Evolutionary conservation across 2,797 vertebrate species (phyloP).

Genomic region (Rhadinocentrus ornatus): DNA sequence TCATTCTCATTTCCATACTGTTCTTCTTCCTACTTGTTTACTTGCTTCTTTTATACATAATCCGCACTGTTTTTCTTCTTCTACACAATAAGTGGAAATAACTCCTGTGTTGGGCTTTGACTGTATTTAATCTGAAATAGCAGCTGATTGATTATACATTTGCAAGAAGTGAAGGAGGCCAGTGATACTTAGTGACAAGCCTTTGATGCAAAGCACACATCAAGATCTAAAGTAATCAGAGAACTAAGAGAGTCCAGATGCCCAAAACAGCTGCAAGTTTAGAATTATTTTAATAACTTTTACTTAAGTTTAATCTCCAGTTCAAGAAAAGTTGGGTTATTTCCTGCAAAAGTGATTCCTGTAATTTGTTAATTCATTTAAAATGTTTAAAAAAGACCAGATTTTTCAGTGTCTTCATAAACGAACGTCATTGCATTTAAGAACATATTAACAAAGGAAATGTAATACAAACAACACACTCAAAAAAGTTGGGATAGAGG

Average conservation of each 20-base stretch:
- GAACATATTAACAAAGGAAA: neutral
- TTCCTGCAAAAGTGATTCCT: neutral
- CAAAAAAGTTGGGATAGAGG: neutral
- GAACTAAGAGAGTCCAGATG: slow-evolving; percentile 42
- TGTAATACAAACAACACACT: neutral
- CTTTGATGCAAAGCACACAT: slow-evolving; percentile 50
- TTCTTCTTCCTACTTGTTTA: slow-evolving; percentile 24
- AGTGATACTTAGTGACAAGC: slow-evolving; percentile 39
- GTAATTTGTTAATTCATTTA: neutral
- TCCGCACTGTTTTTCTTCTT: slow-evolving; percentile 11
- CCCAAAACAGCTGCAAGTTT: slow-evolving; percentile 19
- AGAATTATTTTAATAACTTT: slow-evolving; percentile 13
- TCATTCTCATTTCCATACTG: slow-evolving; percentile 15
- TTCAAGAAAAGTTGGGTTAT: neutral
- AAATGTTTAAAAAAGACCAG: neutral
- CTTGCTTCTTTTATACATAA: slow-evolving; percentile 7
- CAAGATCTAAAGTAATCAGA: slow-evolving; percentile 43
- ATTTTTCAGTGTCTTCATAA: neutral
- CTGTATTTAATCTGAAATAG: slow-evolving; percentile 36
- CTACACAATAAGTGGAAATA: slow-evolving; percentile 2
- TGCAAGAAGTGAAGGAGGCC: slow-evolving; percentile 39
- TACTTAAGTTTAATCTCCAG: neutral
- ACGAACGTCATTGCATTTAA: neutral
- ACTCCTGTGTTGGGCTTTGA: slow-evolving; percentile 18
- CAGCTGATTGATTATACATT: slow-evolving; percentile 60